These are phyloP conservation scores for Perithous albicinctus DNA, from an alignment of 2,888 invertebrate species.

Conservation along the genomic window DNA sequence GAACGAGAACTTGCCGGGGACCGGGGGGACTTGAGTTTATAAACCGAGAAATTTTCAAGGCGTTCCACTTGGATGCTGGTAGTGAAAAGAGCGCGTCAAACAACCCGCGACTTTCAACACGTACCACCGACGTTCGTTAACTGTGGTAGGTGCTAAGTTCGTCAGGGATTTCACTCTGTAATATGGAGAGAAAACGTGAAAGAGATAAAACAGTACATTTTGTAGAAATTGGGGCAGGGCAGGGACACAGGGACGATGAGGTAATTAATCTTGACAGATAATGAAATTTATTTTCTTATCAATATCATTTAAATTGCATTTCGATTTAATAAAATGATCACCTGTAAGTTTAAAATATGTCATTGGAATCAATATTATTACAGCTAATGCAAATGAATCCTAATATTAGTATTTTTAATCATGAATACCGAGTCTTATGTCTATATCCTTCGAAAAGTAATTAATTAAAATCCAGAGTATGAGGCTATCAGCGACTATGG, in stretches of 20 bases:
- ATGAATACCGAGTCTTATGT: too few relatives aligned
- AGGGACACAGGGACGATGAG: background rate
- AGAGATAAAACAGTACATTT: background rate
- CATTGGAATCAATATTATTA: too few relatives aligned
- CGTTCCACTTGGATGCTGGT: background rate
- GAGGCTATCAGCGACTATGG: too few relatives aligned
- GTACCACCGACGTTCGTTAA: slow-evolving; percentile 4
- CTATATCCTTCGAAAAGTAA: too few relatives aligned
- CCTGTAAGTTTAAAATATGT: too few relatives aligned
- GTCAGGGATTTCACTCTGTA: background rate
- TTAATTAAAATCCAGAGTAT: too few relatives aligned
- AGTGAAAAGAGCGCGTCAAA: slow-evolving; percentile 27
- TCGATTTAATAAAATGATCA: too few relatives aligned
- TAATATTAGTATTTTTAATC: too few relatives aligned
- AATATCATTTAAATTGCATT: background rate
- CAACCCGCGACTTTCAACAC: background rate
- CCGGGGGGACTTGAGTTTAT: slow-evolving; percentile 18
- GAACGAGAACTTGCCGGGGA: slow-evolving; percentile 8
- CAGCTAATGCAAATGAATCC: too few relatives aligned
- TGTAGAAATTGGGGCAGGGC: background rate
- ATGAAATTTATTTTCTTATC: background rate
- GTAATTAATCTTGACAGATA: background rate
- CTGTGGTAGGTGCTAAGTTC: background rate
- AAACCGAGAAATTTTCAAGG: slow-evolving; percentile 33
- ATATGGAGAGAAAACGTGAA: background rate